phyloP scores from a whole-genome alignment of 2,888 invertebrate genomes.

The Apamea crenata region DNA sequence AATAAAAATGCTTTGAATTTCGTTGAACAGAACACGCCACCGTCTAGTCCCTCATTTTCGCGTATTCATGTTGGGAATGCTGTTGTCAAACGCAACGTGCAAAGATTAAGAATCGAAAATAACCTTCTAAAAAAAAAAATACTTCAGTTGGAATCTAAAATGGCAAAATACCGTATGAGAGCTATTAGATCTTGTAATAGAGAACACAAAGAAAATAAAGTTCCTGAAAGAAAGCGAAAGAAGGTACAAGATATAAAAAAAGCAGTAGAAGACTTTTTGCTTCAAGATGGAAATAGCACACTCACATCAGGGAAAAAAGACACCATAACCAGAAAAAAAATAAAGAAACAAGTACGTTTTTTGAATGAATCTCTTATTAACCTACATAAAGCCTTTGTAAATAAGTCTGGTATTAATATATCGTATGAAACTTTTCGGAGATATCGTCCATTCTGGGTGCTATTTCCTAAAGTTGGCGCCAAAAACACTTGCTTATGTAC shows the following conservation, averaged over 20 bases:
- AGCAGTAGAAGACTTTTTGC: not conserved
- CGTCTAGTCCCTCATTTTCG: no score
- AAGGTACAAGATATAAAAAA: not conserved
- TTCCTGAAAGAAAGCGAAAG: no score
- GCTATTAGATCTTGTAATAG: no score
- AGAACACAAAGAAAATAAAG: no score
- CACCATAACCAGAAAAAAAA: not conserved
- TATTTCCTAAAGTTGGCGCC: constrained; percentile 1
- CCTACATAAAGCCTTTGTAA: constrained; percentile 6
- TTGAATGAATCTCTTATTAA: constrained; percentile 2
- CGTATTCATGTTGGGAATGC: no score
- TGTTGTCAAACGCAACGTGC: no score
- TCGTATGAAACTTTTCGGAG: not conserved
- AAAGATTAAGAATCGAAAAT: no score
- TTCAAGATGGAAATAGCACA: constrained; percentile 4
- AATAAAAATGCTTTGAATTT: no score
- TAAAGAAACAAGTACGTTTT: constrained; percentile 11
- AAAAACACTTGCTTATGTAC: constrained; percentile 9
- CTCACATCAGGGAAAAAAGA: constrained; percentile 5
- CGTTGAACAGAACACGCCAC: no score
- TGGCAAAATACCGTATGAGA: no score
- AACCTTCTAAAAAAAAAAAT: no score
- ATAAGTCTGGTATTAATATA: not conserved
- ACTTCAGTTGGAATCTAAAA: no score
- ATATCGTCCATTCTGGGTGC: not conserved